A percentile compares a stretch with the other conserved stretches of the same genome.
Conservation (phyloP, 2,888 invertebrate genomes). For the Eucriotettix oculatus region DNA sequence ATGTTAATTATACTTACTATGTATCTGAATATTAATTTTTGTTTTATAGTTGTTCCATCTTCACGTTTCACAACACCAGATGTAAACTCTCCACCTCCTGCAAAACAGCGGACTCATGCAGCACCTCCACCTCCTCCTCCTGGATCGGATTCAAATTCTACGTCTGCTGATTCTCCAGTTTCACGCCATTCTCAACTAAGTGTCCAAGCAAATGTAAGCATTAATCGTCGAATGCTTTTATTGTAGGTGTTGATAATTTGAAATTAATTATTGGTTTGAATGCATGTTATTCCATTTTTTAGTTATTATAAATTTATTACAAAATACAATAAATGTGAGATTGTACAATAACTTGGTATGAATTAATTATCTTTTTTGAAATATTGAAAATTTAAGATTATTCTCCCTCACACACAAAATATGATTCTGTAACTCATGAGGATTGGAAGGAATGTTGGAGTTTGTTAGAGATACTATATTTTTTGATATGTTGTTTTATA, state of each 20-base stretch:
- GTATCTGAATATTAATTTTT: neutral
- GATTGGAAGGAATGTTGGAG: no score
- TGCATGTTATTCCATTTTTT: no score
- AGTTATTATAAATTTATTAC: no score
- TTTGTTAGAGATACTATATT: no score
- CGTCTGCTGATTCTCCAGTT: constrained; percentile 49
- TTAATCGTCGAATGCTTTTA: constrained; percentile 1
- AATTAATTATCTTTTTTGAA: neutral
- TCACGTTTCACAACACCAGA: constrained; percentile 1
- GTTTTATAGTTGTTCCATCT: constrained; percentile 1
- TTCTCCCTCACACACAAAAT: no score
- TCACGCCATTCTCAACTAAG: constrained; percentile 37
- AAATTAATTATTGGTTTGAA: neutral
- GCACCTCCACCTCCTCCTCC: constrained; percentile 21
- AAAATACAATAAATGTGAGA: neutral
- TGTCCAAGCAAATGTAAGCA: constrained; percentile 29
- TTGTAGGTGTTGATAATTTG: neutral
- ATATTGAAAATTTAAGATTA: neutral
- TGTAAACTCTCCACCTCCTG: constrained; percentile 1
- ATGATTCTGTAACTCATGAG: no score
- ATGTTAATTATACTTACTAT: no score
- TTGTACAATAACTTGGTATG: neutral
- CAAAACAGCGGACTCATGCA: no score
- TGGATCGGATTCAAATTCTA: constrained; percentile 43
- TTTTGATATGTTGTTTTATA: no score